These are phyloP conservation scores for Chelidonichthys spinosus DNA, from an alignment of 2,797 vertebrate species.

Conservation along the genomic window DNA sequence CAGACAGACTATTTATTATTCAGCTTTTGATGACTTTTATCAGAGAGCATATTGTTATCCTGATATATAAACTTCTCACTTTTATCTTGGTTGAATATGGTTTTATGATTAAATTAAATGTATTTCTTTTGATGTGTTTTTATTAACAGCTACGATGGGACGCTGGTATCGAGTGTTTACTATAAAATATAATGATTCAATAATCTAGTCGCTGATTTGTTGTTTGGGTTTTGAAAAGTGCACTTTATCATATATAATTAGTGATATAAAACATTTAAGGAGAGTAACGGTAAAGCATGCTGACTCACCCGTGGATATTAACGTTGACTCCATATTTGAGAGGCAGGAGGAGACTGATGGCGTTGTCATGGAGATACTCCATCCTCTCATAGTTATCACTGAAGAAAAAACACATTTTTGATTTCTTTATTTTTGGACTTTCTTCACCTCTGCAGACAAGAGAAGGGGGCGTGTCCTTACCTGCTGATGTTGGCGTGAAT, in stretches of 20 bases:
- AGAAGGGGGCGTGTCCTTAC: conserved; percentile 71
- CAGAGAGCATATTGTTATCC: no score
- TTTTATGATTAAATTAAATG: not conserved
- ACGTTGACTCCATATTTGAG: conserved; percentile 90
- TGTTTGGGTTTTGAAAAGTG: not conserved
- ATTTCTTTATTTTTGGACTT: not conserved
- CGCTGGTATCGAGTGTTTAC: not conserved
- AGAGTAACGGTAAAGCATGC: not conserved
- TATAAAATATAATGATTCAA: not conserved
- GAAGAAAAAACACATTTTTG: conserved; percentile 36
- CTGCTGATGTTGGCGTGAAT: conserved; percentile 88
- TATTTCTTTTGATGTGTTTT: not conserved
- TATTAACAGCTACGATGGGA: no score
- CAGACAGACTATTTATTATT: no score
- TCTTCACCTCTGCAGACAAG: not conserved
- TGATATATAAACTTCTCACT: no score
- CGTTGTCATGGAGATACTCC: conserved; percentile 83
- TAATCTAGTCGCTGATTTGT: not conserved
- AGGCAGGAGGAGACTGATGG: conserved; percentile 80
- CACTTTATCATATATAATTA: not conserved
- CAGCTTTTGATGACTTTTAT: no score
- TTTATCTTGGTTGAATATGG: not conserved
- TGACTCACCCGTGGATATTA: conserved; percentile 88
- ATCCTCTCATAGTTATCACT: conserved; percentile 89
- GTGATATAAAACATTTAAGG: not conserved